Evolutionary conservation across 1,140 invertebrate genomes (phyloP).

Genomic region (Zophobas atratus): DNA sequence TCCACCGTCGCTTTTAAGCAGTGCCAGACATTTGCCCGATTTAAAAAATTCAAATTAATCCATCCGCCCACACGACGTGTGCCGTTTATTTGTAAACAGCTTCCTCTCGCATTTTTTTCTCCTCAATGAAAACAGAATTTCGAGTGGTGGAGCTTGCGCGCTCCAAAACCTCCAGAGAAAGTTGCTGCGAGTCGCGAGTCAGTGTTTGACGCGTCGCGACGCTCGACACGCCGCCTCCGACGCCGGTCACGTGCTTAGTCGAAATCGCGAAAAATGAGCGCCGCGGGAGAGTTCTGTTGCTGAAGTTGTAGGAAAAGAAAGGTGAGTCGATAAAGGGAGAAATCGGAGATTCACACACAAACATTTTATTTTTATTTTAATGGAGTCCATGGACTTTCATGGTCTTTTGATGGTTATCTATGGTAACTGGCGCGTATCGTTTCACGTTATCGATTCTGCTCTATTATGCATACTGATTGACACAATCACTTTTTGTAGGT

Average conservation of each 20-base stretch:
- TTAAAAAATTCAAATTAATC: not conserved
- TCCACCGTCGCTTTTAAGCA: no score
- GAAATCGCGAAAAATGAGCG: not conserved
- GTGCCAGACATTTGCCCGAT: not conserved
- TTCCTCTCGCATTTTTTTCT: not conserved
- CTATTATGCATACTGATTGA: conserved; percentile 11
- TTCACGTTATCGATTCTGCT: not conserved
- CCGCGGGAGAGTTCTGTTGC: not conserved
- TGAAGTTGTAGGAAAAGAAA: not conserved
- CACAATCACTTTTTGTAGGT: not conserved
- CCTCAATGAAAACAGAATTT: not conserved
- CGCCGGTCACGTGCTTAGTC: conserved; percentile 12
- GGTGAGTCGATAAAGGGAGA: not conserved
- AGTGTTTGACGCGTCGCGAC: conserved; percentile 33
- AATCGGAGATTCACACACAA: not conserved
- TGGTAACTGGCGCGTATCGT: not conserved
- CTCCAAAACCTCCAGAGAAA: not conserved
- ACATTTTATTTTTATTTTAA: conserved; percentile 2
- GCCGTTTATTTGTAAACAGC: not conserved
- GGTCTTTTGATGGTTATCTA: not conserved
- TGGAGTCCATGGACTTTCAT: not conserved
- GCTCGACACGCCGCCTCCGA: conserved; percentile 1
- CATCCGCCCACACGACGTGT: not conserved
- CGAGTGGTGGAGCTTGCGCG: conserved; percentile 14
- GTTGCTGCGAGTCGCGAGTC: conserved; percentile 14